A percentile compares a stretch with the other conserved stretches of the same genome.
phyloP scores from a whole-genome alignment of 2,888 invertebrate species.

The Abrostola tripartita region DNA sequence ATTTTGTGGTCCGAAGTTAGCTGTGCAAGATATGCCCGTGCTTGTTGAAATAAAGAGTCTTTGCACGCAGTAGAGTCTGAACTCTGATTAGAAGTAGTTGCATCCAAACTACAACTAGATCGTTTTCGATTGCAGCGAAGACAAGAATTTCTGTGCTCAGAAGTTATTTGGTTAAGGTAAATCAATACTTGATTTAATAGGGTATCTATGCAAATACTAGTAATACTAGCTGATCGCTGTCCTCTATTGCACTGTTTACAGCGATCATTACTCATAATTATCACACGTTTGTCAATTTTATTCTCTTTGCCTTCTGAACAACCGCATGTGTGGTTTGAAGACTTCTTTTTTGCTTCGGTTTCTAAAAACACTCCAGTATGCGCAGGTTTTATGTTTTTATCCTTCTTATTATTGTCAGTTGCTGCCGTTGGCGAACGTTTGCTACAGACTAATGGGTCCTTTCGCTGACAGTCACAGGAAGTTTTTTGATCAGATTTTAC shows the following conservation, averaged over 20 bases:
- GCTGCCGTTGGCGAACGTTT: slow-evolving; percentile 10
- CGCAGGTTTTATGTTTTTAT: slow-evolving; percentile 2
- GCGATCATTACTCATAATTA: neutral
- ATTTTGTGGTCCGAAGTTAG: slow-evolving; percentile 17
- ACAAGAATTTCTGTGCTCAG: neutral
- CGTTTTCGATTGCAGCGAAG: neutral
- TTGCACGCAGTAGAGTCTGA: slow-evolving; percentile 1
- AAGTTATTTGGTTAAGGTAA: neutral
- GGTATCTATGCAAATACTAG: neutral
- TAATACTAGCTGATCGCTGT: neutral
- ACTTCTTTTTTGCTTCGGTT: neutral
- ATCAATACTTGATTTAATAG: neutral
- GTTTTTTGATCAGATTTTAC: slow-evolving; percentile 8
- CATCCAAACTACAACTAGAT: neutral
- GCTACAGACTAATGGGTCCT: slow-evolving; percentile 2
- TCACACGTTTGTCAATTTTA: neutral
- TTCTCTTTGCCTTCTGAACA: neutral
- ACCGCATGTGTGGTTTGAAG: slow-evolving; percentile 1
- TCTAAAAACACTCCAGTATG: slow-evolving; percentile 7
- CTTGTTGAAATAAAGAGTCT: slow-evolving; percentile 20
- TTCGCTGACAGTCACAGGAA: slow-evolving; percentile 18
- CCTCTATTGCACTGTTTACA: neutral
- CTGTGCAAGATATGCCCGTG: slow-evolving; percentile 19
- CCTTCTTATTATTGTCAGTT: neutral
- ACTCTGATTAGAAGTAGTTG: neutral